Evolutionary conservation across 2,797 vertebrate species (phyloP).

Genomic region (Ceyx erithaca): DNA sequence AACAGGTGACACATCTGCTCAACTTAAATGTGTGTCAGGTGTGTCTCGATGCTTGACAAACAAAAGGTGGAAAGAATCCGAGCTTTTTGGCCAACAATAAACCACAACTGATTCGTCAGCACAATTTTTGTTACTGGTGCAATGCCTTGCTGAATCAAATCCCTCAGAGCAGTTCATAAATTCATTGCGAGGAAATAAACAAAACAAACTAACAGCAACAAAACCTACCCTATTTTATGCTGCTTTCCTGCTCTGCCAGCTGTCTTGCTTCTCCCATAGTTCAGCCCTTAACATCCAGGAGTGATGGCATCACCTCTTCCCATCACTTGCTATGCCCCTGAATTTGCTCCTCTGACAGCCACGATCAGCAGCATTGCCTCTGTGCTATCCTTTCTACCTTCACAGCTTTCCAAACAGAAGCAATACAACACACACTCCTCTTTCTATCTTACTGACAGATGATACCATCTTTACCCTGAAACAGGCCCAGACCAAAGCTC

Average conservation of each 20-base stretch:
- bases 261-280: neutral
- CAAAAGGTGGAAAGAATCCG: neutral
- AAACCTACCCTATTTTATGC: neutral
- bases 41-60: rapidly evolving
- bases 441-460: neutral
- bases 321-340: too few relatives aligned
- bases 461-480: neutral
- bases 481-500: neutral
- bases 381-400: neutral
- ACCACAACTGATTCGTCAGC: neutral
- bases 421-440: neutral
- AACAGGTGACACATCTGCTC: neutral
- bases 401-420: neutral
- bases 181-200: neutral
- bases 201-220: rapidly evolving
- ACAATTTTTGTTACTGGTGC: rapidly evolving
- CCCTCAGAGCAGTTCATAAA: neutral
- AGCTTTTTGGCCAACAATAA: neutral
- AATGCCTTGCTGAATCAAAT: neutral
- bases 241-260: neutral
- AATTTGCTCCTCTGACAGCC: neutral
- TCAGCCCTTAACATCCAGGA: rapidly evolving
- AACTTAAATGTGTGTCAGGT: neutral
- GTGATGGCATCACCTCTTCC: rapidly evolving
- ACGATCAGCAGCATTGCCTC: neutral